Percentiles rank a stretch among this genome's conserved stretches.
These are phyloP conservation scores for Malurus alboscapulatus DNA, from an alignment of 2,113 vertebrate genomes.

Conservation along the genomic window DNA sequence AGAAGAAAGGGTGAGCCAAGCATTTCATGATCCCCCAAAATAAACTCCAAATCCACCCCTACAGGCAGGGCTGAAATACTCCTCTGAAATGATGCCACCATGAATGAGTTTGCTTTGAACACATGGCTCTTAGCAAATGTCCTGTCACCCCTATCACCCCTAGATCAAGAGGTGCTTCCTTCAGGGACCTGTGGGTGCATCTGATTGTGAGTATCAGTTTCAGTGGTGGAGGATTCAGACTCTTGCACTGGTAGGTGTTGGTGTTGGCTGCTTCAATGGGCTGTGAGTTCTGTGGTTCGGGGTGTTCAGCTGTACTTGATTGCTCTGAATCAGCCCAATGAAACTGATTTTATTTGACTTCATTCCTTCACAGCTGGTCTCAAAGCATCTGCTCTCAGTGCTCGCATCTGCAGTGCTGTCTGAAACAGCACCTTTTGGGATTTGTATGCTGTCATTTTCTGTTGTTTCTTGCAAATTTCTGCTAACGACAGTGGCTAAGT, in stretches of 20 bases:
- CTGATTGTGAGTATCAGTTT: background rate
- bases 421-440: background rate
- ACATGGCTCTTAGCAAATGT: background rate
- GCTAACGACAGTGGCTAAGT: background rate
- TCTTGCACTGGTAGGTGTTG: background rate
- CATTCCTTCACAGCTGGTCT: background rate
- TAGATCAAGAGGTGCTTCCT: background rate
- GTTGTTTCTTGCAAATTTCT: background rate
- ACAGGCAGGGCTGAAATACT: background rate
- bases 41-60: background rate
- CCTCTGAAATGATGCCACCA: background rate
- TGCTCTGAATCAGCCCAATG: background rate
- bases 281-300: background rate
- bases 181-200: background rate
- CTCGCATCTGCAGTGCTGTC: background rate
- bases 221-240: background rate
- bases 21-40: background rate
- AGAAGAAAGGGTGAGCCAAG: background rate
- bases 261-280: background rate
- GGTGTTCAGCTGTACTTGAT: background rate
- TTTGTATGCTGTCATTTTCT: background rate
- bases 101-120: background rate
- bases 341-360: background rate
- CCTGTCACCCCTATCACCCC: background rate
- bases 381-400: conserved; percentile 29